Evolutionary conservation across 2,888 invertebrate species (phyloP).

Genomic region (Seladonia tumulorum): DNA sequence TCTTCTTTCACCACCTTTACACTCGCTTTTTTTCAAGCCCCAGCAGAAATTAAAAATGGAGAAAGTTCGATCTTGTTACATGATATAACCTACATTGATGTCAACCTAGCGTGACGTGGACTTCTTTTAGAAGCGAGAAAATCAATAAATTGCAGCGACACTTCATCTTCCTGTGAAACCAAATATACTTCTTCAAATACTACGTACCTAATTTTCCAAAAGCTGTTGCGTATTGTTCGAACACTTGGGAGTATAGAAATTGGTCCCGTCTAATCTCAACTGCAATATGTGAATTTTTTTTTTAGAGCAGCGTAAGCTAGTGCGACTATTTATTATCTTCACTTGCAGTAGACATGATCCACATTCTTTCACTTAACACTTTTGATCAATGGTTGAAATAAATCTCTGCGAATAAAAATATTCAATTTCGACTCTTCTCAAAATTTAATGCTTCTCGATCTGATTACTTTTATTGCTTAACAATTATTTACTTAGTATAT

Average conservation of each 20-base stretch:
- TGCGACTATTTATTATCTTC: not conserved
- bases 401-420: too few relatives aligned
- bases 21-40: not conserved
- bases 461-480: too few relatives aligned
- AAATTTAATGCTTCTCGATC: too few relatives aligned
- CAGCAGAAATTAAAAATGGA: not conserved
- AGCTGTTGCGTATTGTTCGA: not conserved
- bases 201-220: not conserved
- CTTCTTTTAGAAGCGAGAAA: not conserved
- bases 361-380: not conserved
- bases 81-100: not conserved
- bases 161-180: not conserved
- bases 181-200: not conserved
- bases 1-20: not conserved
- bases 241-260: not conserved
- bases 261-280: not conserved
- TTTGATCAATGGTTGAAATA: too few relatives aligned
- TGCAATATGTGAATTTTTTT: too few relatives aligned
- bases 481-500: too few relatives aligned
- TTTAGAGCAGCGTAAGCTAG: too few relatives aligned
- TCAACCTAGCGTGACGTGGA: not conserved
- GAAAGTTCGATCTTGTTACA: not conserved
- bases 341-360: not conserved
- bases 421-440: too few relatives aligned
- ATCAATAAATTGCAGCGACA: not conserved